Conservation (phyloP, 2,113 vertebrate genomes). For the Mugil cephalus region DNA sequence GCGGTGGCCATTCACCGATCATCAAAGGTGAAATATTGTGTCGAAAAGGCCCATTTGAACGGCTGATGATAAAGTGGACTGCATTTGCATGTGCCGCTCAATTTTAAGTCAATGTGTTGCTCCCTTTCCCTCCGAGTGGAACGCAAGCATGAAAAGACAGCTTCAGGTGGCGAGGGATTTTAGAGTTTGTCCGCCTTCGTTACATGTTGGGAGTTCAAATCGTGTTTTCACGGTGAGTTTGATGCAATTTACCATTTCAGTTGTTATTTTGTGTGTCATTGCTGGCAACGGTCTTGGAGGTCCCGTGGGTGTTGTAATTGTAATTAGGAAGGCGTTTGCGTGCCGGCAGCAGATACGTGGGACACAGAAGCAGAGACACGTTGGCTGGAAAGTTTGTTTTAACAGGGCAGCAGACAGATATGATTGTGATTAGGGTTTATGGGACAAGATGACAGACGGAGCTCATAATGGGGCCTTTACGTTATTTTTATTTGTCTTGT, state of each 20-base stretch:
- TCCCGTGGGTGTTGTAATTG: constrained; percentile 63
- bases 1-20: constrained; percentile 57
- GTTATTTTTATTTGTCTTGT: constrained; percentile 23
- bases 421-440: constrained; percentile 43
- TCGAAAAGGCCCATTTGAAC: constrained; percentile 71
- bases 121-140: constrained; percentile 46
- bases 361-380: constrained; percentile 38
- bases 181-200: constrained; percentile 61
- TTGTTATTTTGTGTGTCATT: constrained; percentile 48
- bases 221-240: constrained; percentile 31
- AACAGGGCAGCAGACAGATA: constrained; percentile 42
- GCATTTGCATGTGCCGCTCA: constrained; percentile 72
- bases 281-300: constrained; percentile 30
- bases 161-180: constrained; percentile 53
- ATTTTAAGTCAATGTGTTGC: constrained; percentile 67
- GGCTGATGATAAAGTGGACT: constrained; percentile 63
- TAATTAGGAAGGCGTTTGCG: constrained; percentile 59
- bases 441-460: constrained; percentile 34
- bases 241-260: constrained; percentile 20
- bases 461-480: constrained; percentile 34
- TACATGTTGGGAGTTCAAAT: constrained; percentile 52
- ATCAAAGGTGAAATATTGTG: constrained; percentile 75
- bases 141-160: constrained; percentile 58
- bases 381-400: constrained; percentile 20
- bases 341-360: constrained; percentile 55